Percentiles rank a stretch among this genome's conserved stretches.
These are phyloP conservation scores for Tetranychus urticae DNA, from an alignment of 1,140 invertebrate species.

Conservation along the genomic window DNA sequence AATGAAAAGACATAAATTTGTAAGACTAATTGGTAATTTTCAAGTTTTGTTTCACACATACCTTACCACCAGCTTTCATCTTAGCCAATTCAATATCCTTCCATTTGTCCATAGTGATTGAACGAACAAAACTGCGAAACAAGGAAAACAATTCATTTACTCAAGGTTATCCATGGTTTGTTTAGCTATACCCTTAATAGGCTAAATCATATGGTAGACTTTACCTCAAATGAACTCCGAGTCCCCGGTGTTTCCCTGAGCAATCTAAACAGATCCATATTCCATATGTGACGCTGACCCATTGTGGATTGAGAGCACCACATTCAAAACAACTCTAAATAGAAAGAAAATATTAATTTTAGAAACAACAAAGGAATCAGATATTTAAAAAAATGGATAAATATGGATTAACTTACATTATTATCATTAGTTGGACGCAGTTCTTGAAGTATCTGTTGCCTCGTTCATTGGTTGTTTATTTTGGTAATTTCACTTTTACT, in stretches of 20 bases:
- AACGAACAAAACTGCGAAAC: slow-evolving; percentile 55
- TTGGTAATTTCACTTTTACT: too few relatives aligned
- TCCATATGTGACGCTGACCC: slow-evolving; percentile 98
- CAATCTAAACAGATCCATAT: slow-evolving; percentile 98
- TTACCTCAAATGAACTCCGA: slow-evolving; percentile 72
- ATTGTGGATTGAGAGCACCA: slow-evolving; percentile 90
- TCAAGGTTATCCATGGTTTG: neutral
- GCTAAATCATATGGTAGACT: too few relatives aligned
- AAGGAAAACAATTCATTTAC: neutral
- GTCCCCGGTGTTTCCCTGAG: slow-evolving; percentile 81
- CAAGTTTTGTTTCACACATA: slow-evolving; percentile 20
- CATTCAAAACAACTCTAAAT: slow-evolving; percentile 74
- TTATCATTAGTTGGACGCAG: slow-evolving; percentile 64
- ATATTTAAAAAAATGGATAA: too few relatives aligned
- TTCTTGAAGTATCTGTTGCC: slow-evolving; percentile 34
- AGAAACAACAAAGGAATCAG: neutral
- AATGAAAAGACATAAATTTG: slow-evolving; percentile 6
- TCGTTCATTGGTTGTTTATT: too few relatives aligned
- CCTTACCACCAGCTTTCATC: slow-evolving; percentile 97
- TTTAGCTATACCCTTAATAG: neutral
- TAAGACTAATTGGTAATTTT: neutral
- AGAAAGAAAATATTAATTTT: neutral
- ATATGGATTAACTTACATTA: slow-evolving; percentile 36
- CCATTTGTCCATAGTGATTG: slow-evolving; percentile 96
- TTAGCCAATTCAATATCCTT: slow-evolving; percentile 86